Percentiles rank a stretch among this genome's conserved stretches.
These are phyloP conservation scores for Mormyrus proboscirostris DNA, from an alignment of 2,797 vertebrate genomes.

Conservation along the genomic window DNA sequence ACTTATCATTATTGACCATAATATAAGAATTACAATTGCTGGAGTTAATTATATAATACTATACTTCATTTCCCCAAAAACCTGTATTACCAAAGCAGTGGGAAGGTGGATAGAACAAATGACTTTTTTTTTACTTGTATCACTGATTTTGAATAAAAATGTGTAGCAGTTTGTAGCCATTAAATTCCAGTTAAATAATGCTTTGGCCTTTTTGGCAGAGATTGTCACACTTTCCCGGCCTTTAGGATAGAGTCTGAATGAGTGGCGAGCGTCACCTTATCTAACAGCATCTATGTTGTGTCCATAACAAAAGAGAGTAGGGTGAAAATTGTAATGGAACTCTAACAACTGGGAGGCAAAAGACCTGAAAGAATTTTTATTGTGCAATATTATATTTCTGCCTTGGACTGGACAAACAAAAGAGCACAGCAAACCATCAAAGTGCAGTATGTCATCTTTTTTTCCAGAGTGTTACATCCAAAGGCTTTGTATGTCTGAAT, in stretches of 20 bases:
- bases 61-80: neutral
- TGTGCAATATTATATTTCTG: slow-evolving; percentile 74
- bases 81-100: neutral
- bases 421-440: slow-evolving; percentile 64
- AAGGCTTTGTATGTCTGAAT: slow-evolving; percentile 45
- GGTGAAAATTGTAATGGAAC: slow-evolving; percentile 58
- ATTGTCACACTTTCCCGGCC: neutral
- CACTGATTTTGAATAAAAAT: neutral
- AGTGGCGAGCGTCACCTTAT: slow-evolving; percentile 53
- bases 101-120: neutral
- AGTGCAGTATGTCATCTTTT: slow-evolving; percentile 72
- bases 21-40: neutral
- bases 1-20: neutral
- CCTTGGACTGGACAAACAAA: slow-evolving; percentile 66
- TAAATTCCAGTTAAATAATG: neutral
- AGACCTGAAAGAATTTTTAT: slow-evolving; percentile 68
- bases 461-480: slow-evolving; percentile 71
- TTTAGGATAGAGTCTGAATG: slow-evolving; percentile 45
- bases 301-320: slow-evolving; percentile 59
- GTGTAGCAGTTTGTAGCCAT: neutral
- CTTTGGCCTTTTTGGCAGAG: neutral
- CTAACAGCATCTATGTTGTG: slow-evolving; percentile 67
- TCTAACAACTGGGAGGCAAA: slow-evolving; percentile 62
- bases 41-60: neutral
- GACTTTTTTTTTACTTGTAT: neutral